Percentiles rank a stretch among this genome's conserved stretches.
phyloP scores from a whole-genome alignment of 1,140 invertebrate genomes.

The Muscidifurax raptorellus region DNA sequence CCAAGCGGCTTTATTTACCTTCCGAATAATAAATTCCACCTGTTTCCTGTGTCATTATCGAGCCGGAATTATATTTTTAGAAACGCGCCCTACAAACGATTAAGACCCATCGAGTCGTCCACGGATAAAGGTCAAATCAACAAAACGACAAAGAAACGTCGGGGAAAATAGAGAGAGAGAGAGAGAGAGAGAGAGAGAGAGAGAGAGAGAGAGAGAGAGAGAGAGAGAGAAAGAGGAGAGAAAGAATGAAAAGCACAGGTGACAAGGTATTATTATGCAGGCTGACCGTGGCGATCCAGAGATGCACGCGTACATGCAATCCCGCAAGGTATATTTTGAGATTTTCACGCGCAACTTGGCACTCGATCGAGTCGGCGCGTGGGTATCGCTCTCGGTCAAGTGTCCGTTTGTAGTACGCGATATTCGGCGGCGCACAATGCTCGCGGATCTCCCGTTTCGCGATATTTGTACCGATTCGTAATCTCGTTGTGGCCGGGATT shows the following conservation, averaged over 20 bases:
- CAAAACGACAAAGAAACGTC: not conserved
- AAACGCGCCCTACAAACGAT: too few species aligned
- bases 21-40: too few species aligned
- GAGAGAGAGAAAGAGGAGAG: too few species aligned
- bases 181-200: too few species aligned
- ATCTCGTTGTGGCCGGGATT: not conserved
- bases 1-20: too few species aligned
- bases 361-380: slow-evolving; percentile 34
- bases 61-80: too few species aligned
- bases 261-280: not conserved
- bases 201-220: too few species aligned
- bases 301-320: not conserved
- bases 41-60: too few species aligned
- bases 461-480: slow-evolving; percentile 6
- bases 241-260: not conserved
- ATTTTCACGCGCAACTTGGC: slow-evolving; percentile 33
- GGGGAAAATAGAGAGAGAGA: not conserved
- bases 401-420: not conserved
- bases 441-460: not conserved
- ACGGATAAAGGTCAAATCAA: not conserved
- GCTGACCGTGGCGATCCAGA: not conserved
- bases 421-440: not conserved
- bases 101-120: too few species aligned
- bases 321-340: slow-evolving; percentile 38
- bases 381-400: not conserved